These are phyloP conservation scores for Brenthis hecate DNA, from an alignment of 2,888 invertebrate genomes.

Conservation along the genomic window DNA sequence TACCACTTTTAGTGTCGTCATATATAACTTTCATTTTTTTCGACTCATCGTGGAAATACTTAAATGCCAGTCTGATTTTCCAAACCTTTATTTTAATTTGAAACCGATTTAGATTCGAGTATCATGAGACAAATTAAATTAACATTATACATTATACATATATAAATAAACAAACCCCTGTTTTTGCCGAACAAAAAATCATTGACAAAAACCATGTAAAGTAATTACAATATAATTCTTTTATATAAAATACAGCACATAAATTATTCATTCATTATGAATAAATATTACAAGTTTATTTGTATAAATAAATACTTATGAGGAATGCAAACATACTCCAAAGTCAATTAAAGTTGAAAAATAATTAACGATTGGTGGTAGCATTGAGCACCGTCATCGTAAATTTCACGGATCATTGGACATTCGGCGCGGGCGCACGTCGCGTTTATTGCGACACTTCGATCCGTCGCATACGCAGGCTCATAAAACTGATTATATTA, in stretches of 20 bases:
- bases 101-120: too few species aligned
- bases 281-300: slow-evolving; percentile 9
- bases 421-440: slow-evolving; percentile 25
- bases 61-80: too few species aligned
- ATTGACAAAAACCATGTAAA: too few species aligned
- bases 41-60: background rate
- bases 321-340: slow-evolving; percentile 6
- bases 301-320: background rate
- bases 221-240: too few species aligned
- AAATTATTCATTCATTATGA: slow-evolving; percentile 3
- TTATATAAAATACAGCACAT: background rate
- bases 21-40: background rate
- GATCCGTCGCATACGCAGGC: slow-evolving; percentile 20
- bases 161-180: too few species aligned
- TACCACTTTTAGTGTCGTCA: background rate
- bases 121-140: too few species aligned
- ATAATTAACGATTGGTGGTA: slow-evolving; percentile 27
- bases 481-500: slow-evolving; percentile 25
- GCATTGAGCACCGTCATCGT: slow-evolving; percentile 31
- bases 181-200: too few species aligned
- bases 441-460: slow-evolving; percentile 30
- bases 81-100: too few species aligned
- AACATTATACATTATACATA: too few species aligned
- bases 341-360: slow-evolving; percentile 23
- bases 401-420: slow-evolving; percentile 35